Base-by-base conservation (phyloP, 2,797 vertebrate species). In the Arremon aurantiirostris region DNA sequence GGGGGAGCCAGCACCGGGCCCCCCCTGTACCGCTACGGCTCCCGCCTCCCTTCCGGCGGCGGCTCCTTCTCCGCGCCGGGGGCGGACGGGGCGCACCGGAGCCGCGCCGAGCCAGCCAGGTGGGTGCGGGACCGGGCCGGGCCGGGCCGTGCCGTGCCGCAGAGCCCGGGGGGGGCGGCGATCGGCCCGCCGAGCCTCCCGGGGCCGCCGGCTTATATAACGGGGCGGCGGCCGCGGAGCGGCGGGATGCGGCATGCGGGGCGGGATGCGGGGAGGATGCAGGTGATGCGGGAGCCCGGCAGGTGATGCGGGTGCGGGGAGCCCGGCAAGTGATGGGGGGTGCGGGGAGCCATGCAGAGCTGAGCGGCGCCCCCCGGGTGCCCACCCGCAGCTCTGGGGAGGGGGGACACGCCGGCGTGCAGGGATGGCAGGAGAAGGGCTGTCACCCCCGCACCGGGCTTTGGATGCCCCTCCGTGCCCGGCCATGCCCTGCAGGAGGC, bases 181-280 rank as follows among this genome's bases (percentile, higher is more conserved):
- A 86, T 84, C 92, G 87, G 77, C 77, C 92, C 87, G 49, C 65
- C 55, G 93, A 93, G 73, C 85, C 94, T 93, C 93, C 88, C 93
- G 95, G 95, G 95, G 89, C 89, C 27, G 89, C 82, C 28, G 82
- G 75, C 79, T 96, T 96, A 94, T 96, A 90, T 96, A 93, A 95
- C 91, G 93, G 95, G 95, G 93, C 93, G 95, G 95, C 89, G 95
- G 95, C 95, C 87, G 92, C 65, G 70, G 87, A 70, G 86, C 60
- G 73, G 86, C 55, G 83, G 86, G 75, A 83, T 90, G 90, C 93
- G 91, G 93, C 56, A 91, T 55, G 85, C 70, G 70, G 80, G 55
- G 66, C 28, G 92, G 80, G 85, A 49, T 89, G 91, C 49, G 27
- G 75, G 63, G 8, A 47, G 42, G 72, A 64, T 80, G 88, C 68